Base-by-base conservation (phyloP, 2,797 vertebrate species). In the Knipowitschia caucasica region DNA sequence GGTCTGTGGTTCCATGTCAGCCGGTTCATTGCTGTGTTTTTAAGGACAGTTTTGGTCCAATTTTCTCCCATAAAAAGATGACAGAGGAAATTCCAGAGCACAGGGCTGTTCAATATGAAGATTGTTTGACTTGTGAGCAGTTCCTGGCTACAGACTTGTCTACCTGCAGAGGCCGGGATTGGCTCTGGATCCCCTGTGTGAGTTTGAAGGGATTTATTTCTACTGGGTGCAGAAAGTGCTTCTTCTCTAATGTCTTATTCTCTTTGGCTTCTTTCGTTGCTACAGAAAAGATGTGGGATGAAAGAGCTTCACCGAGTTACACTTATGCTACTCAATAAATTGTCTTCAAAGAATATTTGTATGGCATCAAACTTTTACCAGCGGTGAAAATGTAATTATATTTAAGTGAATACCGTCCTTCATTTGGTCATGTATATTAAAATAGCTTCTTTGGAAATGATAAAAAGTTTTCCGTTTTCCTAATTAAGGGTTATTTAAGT, bases 141-240 rank as follows among this genome's bases (percentile, higher is more conserved):
- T 50, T 20, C 39, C 17, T 55, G 50, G 36, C 58, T 52, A 42
- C 43, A 62, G 35, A 33, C 3, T 65, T 67, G 67, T 59, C 55
- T 29, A 24, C 31, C 54, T 2, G 36, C n/a, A 40, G 60, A 65
- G 53, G 56, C 68, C 36, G 33, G 34, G 59, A 69, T 62, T 50
- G 69, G 69, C 40, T 27, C 3, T 17, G 25, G 50, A 52, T 69
- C 50, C 70, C 62, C 49, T 5, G 11, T 59, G 74, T 60, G 76
- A 67, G 66, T 69, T 75, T 68, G 54, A 71, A 64, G 44, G 59
- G 53, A 34, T 69, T 68, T 69, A 72, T 78, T 75, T 75, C 55
- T 59, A 60, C 52, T 35, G 38, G 62, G 63, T 59, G 64, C 71
- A 71, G 50, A 63, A 53, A 18, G 33, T 43, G 12, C 50, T 49